These are phyloP conservation scores for Tenrec ecaudatus DNA, from an alignment of 2,113 vertebrate species.

Conservation along the genomic window DNA sequence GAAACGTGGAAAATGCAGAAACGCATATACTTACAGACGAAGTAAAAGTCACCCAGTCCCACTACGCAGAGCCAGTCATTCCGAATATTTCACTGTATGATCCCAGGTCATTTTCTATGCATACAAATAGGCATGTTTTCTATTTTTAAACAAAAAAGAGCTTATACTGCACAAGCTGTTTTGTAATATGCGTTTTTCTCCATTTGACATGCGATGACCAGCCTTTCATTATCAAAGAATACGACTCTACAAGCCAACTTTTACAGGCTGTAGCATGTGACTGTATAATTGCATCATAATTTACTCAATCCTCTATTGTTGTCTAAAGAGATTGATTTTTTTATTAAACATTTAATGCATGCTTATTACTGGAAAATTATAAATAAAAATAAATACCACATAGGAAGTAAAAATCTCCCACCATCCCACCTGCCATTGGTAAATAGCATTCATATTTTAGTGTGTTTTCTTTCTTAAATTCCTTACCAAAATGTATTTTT, in stretches of 20 bases:
- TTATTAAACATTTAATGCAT: constrained; percentile 32
- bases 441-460: neutral
- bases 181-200: neutral
- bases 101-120: constrained; percentile 19
- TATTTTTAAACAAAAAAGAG: constrained; percentile 53
- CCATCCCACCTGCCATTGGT: neutral
- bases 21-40: neutral
- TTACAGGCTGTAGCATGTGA: neutral
- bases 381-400: neutral
- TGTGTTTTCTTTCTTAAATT: neutral
- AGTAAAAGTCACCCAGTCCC: neutral
- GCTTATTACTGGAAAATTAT: constrained; percentile 1
- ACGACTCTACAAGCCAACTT: neutral
- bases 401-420: neutral
- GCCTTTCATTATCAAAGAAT: neutral
- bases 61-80: neutral
- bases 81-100: constrained; percentile 26
- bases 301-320: neutral
- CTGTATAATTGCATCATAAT: neutral
- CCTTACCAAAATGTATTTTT: neutral
- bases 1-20: neutral
- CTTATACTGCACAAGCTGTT: neutral
- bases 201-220: neutral
- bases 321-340: constrained; percentile 46
- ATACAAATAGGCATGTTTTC: constrained; percentile 46